These are phyloP conservation scores for Indicator indicator DNA, from an alignment of 2,113 vertebrate genomes.

Conservation along the genomic window DNA sequence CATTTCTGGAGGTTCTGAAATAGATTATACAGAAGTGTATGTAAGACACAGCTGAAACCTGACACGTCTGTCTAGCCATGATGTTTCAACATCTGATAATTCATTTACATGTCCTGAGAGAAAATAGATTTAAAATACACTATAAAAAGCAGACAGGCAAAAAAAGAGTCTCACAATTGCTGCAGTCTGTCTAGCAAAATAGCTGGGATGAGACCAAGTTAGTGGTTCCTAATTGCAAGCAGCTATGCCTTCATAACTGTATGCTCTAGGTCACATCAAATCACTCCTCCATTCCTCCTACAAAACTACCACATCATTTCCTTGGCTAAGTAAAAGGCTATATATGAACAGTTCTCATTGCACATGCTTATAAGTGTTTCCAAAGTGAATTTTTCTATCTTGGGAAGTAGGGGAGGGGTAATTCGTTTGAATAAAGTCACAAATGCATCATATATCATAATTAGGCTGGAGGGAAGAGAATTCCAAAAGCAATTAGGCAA, in stretches of 20 bases:
- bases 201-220: neutral
- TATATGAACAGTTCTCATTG: neutral
- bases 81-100: constrained; percentile 70
- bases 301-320: neutral
- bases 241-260: neutral
- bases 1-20: constrained; percentile 65
- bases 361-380: neutral
- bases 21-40: constrained; percentile 66
- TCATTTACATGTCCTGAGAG: constrained; percentile 50
- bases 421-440: neutral
- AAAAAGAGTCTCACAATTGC: neutral
- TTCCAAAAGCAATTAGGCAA: constrained; percentile 46
- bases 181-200: neutral
- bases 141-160: neutral
- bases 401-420: neutral
- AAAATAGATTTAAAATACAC: constrained; percentile 49
- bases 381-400: neutral
- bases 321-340: neutral
- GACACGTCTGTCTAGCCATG: constrained; percentile 51
- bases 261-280: neutral
- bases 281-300: neutral
- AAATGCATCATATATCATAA: neutral
- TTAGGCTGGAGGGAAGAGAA: neutral
- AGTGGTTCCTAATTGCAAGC: neutral
- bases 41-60: constrained; percentile 56